phyloP scores from a whole-genome alignment of 2,113 vertebrate genomes.

The Alosa alosa region DNA sequence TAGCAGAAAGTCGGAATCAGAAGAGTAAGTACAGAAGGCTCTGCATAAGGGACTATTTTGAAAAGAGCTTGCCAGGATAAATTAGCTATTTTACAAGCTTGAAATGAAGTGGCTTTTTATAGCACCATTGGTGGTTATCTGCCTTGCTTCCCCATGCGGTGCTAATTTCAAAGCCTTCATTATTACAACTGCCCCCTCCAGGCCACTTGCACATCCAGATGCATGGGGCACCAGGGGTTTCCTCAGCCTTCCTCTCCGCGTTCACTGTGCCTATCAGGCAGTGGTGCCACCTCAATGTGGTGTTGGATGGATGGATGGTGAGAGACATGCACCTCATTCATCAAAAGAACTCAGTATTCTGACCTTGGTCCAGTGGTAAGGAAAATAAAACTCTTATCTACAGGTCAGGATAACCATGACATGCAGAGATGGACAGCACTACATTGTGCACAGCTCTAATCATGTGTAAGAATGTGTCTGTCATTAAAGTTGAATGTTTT shows the following conservation, averaged over 20 bases:
- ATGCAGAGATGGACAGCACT: slow-evolving; percentile 48
- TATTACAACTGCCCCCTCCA: slow-evolving; percentile 30
- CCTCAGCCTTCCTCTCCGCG: slow-evolving; percentile 60
- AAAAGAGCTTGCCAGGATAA: neutral
- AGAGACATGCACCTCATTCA: slow-evolving; percentile 12
- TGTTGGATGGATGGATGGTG: slow-evolving; percentile 57
- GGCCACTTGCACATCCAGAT: slow-evolving; percentile 72
- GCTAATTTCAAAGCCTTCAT: neutral
- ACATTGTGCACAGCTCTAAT: slow-evolving; percentile 30
- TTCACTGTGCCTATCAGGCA: slow-evolving; percentile 60
- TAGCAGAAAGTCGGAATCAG: neutral
- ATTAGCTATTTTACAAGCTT: neutral
- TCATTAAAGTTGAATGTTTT: neutral
- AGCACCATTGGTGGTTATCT: neutral
- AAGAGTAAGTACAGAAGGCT: neutral
- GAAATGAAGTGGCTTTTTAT: neutral
- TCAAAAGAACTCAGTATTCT: neutral
- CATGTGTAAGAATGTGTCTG: slow-evolving; percentile 55
- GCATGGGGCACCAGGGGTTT: slow-evolving; percentile 41
- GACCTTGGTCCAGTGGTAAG: neutral
- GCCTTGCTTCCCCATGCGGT: neutral
- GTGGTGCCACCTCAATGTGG: slow-evolving; percentile 69
- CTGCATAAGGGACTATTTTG: neutral
- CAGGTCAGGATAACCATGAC: slow-evolving; percentile 63
- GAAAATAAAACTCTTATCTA: neutral